These are phyloP conservation scores for Indicator maculatus DNA, from an alignment of 2,113 vertebrate species.

Conservation along the genomic window DNA sequence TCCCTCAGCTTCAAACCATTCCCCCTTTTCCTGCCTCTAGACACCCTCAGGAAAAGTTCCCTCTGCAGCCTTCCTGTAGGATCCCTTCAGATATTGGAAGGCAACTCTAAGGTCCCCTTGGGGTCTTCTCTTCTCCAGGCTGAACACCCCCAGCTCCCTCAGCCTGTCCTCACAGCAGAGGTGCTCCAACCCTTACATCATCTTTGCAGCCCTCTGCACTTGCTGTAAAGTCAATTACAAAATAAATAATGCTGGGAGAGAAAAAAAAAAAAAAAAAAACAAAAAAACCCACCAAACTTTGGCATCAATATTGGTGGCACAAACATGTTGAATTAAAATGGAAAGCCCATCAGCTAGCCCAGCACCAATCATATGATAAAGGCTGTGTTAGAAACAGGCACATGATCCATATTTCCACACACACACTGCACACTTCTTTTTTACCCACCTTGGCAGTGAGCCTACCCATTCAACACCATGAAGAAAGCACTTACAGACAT, in stretches of 20 bases:
- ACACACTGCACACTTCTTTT: not conserved
- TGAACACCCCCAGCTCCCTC: too few relatives aligned
- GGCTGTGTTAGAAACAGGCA: not conserved
- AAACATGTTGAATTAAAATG: not conserved
- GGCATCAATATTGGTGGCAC: not conserved
- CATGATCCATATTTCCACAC: not conserved
- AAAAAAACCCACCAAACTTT: not conserved
- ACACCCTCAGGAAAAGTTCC: too few relatives aligned
- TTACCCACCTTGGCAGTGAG: not conserved
- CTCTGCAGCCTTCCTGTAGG: too few relatives aligned
- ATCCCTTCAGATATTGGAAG: too few relatives aligned
- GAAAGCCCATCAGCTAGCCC: not conserved
- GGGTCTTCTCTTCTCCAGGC: too few relatives aligned
- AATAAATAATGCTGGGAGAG: slow-evolving; percentile 10
- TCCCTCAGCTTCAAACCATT: too few relatives aligned
- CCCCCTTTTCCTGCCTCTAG: too few relatives aligned
- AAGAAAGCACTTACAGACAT: not conserved
- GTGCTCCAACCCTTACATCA: too few relatives aligned
- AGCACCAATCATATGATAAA: not conserved
- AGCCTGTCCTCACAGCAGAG: too few relatives aligned
- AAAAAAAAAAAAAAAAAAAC: not conserved
- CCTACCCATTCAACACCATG: not conserved
- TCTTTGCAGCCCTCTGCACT: too few relatives aligned
- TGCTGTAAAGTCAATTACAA: slow-evolving; percentile 6
- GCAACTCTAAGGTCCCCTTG: too few relatives aligned